A percentile compares a stretch with the other conserved stretches of the same genome.
phyloP scores from a whole-genome alignment of 2,797 vertebrate species.

The Gallinago nigripennis region DNA sequence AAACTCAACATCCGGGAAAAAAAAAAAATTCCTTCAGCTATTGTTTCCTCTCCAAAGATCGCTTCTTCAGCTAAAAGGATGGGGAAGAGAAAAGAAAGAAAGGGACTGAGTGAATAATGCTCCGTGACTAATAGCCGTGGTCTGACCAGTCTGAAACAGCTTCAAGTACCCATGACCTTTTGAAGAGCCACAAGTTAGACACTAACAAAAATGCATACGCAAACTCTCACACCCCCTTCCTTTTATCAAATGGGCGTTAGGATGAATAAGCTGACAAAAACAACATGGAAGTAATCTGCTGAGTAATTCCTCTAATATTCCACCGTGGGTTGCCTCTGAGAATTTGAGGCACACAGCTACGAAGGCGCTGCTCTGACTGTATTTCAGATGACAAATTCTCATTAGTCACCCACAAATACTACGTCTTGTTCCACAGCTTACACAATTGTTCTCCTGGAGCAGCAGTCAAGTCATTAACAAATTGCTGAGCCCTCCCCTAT shows the following conservation, averaged over 20 bases:
- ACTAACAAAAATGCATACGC: neutral
- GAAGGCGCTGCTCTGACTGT: constrained; percentile 28
- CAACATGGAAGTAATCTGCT: constrained; percentile 58
- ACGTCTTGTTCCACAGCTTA: neutral
- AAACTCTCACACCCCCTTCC: constrained; percentile 45
- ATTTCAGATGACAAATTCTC: constrained; percentile 61
- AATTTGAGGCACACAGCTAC: constrained; percentile 41
- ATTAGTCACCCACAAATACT: constrained; percentile 44
- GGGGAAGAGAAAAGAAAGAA: constrained; percentile 32
- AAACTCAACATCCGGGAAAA: neutral
- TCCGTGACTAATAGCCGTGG: constrained; percentile 69
- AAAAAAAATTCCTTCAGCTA: constrained; percentile 8
- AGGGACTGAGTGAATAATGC: constrained; percentile 49
- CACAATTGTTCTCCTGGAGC: constrained; percentile 27
- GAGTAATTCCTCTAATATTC: constrained; percentile 63
- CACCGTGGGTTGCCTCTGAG: constrained; percentile 47
- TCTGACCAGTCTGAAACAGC: constrained; percentile 44
- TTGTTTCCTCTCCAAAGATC: constrained; percentile 58
- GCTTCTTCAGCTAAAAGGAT: constrained; percentile 11
- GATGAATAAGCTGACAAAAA: constrained; percentile 63
- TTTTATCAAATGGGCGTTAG: constrained; percentile 6
- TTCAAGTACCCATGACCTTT: constrained; percentile 53
- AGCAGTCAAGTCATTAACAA: constrained; percentile 24
- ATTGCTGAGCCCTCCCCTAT: neutral
- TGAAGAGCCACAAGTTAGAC: constrained; percentile 17